phyloP scores from a whole-genome alignment of 2,888 invertebrate species.

The Dynastes grantii region DNA sequence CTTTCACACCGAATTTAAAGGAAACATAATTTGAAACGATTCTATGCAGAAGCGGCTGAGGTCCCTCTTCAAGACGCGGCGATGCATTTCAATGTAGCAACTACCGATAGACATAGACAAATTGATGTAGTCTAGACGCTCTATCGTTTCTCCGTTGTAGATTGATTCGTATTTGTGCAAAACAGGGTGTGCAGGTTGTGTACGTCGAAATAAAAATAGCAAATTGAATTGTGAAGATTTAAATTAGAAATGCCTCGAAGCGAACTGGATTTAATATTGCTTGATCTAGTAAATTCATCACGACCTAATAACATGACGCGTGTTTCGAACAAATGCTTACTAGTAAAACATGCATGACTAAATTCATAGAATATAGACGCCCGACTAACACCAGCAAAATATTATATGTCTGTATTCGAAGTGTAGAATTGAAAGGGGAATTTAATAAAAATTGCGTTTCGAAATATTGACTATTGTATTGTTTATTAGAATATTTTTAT shows the following conservation, averaged over 20 bases:
- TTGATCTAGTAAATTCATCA: neutral
- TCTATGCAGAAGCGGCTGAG: constrained; percentile 15
- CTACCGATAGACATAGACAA: constrained; percentile 42
- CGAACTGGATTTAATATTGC: constrained; percentile 17
- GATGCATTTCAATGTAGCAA: constrained; percentile 18
- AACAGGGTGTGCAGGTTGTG: constrained; percentile 24
- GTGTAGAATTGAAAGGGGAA: no score
- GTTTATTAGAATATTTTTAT: no score
- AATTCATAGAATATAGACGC: no score
- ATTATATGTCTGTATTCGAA: neutral
- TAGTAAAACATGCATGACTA: neutral
- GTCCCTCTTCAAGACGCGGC: constrained; percentile 9
- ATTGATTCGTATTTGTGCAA: constrained; percentile 41
- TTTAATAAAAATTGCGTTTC: no score
- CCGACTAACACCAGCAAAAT: no score
- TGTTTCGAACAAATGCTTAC: neutral
- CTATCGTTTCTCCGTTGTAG: constrained; percentile 21
- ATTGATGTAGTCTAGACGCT: constrained; percentile 39
- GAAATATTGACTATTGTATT: no score
- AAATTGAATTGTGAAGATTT: constrained; percentile 25
- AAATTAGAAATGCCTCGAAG: constrained; percentile 21
- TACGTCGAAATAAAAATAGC: neutral
- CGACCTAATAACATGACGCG: neutral
- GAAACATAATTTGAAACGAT: constrained; percentile 29
- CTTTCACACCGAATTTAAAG: constrained; percentile 4